Conservation (phyloP, 2,113 vertebrate genomes). For the Colius striatus region DNA sequence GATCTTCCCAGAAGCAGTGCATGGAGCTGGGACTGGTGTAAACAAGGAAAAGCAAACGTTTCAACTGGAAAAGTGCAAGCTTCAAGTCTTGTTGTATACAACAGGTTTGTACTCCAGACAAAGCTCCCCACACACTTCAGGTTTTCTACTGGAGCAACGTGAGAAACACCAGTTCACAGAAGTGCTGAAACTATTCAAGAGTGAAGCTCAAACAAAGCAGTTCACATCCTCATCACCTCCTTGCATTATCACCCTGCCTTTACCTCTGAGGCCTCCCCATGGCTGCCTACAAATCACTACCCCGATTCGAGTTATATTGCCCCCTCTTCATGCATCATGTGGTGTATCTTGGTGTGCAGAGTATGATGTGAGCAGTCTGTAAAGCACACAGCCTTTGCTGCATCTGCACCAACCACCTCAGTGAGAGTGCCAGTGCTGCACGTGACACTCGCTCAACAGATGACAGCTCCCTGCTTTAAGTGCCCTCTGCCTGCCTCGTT, state of each 20-base stretch:
- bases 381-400: background rate
- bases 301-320: background rate
- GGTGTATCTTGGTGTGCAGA: background rate
- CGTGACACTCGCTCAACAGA: background rate
- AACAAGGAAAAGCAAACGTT: background rate
- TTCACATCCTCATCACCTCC: background rate
- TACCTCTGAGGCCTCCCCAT: background rate
- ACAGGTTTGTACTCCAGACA: background rate
- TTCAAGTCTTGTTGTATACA: background rate
- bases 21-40: background rate
- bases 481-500: background rate
- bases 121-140: background rate
- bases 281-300: background rate
- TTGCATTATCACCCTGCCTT: background rate
- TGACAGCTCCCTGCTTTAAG: background rate
- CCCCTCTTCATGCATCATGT: rapidly evolving
- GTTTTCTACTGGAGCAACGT: background rate
- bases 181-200: background rate
- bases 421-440: no score
- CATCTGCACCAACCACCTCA: background rate
- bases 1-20: background rate
- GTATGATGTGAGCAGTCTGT: no score
- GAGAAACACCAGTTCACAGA: background rate
- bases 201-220: background rate
- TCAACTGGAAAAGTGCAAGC: background rate